Evolutionary conservation across 2,797 vertebrate genomes (phyloP), one percentile per base, ranked within the genome.

Genomic region (Pagetopsis macropterus): DNA sequence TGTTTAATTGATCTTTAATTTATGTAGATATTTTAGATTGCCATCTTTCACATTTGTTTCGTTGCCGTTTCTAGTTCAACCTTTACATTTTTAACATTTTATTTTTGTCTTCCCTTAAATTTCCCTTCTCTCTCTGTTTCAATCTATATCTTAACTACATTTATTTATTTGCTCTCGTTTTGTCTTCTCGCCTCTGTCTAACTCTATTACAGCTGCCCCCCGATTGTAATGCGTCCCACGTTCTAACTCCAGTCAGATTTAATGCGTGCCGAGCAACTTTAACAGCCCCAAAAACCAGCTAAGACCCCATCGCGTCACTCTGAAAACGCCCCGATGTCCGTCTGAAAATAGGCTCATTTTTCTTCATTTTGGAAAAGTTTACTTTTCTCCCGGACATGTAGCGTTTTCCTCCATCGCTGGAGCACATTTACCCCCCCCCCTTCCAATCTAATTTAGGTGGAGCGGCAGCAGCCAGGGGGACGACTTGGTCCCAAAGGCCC

Each of bases 391-490:
- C 1, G 21, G 70, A 78, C 46, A 23, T 44, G 7, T 33, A 0
- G 57, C 79, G 60, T 75, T 77, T 78, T 59, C 73, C 60, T 65
- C 52, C 40, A 57, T 67, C 8, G 1, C 54, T 16, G 57, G 43
- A 33, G 21, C 45, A 37, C 89, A 88, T 92, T 95, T 94, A 94
- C 27, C 27, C 33, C 33, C 33, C 93, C 94, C 90, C 84, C 21
- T 1, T 91, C 94, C 90, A 94, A 95, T 92, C 93, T 95, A 95
- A 97, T 97, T 97, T 96, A 95, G 93, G 90, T 86, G 90, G 90
- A 92, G 55, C 74, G 88, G 94, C 65, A 31, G 73, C 75, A 54
- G 68, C 50, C 27, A 0, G 83, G 83, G 77, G 79, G 54, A 52
- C 64, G 15, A 68, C 65, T 9, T 1, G 2, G 60, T 83, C 85